These are phyloP conservation scores for Amaurobius ferox DNA, from an alignment of 2,888 invertebrate species.

Conservation along the genomic window DNA sequence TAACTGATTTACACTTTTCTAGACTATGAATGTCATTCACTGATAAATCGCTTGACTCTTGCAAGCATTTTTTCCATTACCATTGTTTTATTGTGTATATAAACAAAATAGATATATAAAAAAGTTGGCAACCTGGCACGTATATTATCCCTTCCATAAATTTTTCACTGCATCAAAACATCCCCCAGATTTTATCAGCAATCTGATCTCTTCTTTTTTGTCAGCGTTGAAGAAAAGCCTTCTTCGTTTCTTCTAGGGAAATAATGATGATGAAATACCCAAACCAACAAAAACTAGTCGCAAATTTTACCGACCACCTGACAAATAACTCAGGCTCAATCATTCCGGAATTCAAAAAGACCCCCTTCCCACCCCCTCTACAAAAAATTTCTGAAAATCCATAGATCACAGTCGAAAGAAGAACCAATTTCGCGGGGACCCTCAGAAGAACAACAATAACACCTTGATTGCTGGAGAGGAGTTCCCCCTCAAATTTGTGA, in stretches of 20 bases:
- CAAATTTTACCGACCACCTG: conserved; percentile 53
- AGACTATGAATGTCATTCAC: no score
- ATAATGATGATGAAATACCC: neutral
- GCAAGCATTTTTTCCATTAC: no score
- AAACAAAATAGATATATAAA: no score
- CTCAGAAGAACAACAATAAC: conserved; percentile 52
- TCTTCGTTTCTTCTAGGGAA: neutral
- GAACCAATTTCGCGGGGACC: conserved; percentile 33
- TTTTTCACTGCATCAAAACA: neutral
- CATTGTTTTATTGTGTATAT: no score
- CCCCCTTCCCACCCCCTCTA: neutral
- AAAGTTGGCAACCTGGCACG: no score
- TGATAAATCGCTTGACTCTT: no score
- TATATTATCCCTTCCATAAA: neutral
- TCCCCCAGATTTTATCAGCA: neutral
- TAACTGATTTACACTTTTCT: no score
- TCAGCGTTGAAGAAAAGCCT: no score
- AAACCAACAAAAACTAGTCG: neutral
- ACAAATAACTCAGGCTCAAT: conserved; percentile 68
- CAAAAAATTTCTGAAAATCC: conserved; percentile 16
- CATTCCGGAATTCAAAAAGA: conserved; percentile 31
- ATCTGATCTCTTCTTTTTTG: neutral
- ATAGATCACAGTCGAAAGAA: conserved; percentile 53
- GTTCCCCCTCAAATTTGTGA: neutral
- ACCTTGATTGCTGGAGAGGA: conserved; percentile 52